Conservation (phyloP, 2,888 invertebrate genomes). For the Invenusta paracnida region DNA sequence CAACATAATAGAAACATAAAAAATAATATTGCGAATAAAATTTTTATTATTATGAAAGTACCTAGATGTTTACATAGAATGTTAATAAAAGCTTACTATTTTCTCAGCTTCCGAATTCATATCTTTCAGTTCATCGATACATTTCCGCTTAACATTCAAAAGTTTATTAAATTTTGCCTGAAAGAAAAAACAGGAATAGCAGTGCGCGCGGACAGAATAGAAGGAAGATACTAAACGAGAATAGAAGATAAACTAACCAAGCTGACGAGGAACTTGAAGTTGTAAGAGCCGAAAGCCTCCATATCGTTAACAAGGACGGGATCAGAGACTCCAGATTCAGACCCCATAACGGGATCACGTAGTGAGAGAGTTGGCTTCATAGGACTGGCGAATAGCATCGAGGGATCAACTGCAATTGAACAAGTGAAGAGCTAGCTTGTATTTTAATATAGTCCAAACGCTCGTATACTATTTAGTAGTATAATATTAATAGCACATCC, state of each 20-base stretch:
- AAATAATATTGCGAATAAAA: too few species aligned
- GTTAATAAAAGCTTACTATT: conserved; percentile 63
- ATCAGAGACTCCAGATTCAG: background rate
- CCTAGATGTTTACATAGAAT: too few species aligned
- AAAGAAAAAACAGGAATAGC: conserved; percentile 46
- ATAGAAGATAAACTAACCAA: background rate
- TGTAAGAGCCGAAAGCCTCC: background rate
- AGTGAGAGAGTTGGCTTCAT: background rate
- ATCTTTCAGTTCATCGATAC: conserved; percentile 73
- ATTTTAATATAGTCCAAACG: too few species aligned
- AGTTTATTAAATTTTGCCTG: conserved; percentile 78
- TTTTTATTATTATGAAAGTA: too few species aligned
- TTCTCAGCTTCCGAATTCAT: conserved; percentile 87
- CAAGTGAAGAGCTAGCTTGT: too few species aligned
- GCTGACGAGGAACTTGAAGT: background rate
- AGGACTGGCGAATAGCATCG: background rate
- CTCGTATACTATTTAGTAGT: too few species aligned
- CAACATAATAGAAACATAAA: too few species aligned
- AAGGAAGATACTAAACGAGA: background rate
- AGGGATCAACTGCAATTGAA: background rate
- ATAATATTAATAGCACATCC: too few species aligned
- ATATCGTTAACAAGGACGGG: background rate
- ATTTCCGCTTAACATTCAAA: conserved; percentile 73
- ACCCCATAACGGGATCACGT: background rate
- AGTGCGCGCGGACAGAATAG: background rate